A percentile compares a stretch with the other conserved stretches of the same genome.
phyloP scores from a whole-genome alignment of 2,888 invertebrate genomes.

The Morinoia aosen region DNA sequence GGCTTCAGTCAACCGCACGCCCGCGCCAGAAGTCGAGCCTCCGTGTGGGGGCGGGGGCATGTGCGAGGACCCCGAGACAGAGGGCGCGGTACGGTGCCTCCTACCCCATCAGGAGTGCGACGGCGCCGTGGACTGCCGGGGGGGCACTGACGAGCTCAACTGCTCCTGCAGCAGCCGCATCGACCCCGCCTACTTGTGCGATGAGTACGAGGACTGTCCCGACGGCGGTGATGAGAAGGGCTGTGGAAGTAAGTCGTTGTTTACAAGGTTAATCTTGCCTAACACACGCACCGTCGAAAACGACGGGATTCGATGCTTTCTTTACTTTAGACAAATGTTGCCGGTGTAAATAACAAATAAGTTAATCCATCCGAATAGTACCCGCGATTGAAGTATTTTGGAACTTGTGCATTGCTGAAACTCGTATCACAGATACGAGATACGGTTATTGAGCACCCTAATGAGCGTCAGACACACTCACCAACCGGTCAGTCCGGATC shows the following conservation, averaged over 20 bases:
- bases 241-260: neutral
- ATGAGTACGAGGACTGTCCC: constrained; percentile 41
- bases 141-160: neutral
- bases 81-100: neutral
- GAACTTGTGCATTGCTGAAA: no score
- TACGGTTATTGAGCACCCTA: no score
- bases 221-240: constrained; percentile 41
- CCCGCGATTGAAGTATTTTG: no score
- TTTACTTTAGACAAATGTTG: no score
- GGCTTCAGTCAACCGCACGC: neutral
- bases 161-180: constrained; percentile 39
- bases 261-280: neutral
- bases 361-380: no score
- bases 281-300: no score
- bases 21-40: neutral
- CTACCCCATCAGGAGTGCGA: constrained; percentile 18
- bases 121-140: constrained; percentile 4
- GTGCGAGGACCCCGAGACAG: neutral
- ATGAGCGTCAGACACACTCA: no score
- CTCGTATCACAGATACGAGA: no score
- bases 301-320: no score
- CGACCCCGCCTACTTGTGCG: neutral
- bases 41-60: neutral
- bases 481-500: no score
- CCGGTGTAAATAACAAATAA: no score